Percentiles rank a stretch among this genome's conserved stretches.
Evolutionary conservation across 2,888 invertebrate species (phyloP).

Genomic region (Temnothorax ravouxi): DNA sequence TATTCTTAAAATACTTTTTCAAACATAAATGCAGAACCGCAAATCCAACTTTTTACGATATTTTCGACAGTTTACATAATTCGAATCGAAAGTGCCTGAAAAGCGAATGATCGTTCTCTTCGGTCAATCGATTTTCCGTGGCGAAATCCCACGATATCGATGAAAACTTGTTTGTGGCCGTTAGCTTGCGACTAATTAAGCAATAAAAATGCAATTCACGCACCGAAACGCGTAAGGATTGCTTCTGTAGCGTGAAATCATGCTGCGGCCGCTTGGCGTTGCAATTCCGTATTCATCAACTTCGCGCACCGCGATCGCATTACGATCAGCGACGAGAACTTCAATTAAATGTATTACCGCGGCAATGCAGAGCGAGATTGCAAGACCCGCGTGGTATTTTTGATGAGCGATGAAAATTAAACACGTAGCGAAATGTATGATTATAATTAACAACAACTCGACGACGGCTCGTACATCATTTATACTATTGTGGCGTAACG

Average conservation of each 20-base stretch:
- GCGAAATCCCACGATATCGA: constrained; percentile 14
- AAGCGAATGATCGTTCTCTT: background rate
- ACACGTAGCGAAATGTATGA: constrained; percentile 4
- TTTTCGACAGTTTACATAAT: background rate
- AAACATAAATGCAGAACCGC: background rate
- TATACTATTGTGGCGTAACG: background rate
- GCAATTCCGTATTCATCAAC: constrained; percentile 38
- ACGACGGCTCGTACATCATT: constrained; percentile 3
- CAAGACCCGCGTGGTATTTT: background rate
- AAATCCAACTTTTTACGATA: no score
- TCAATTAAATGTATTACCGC: constrained; percentile 43
- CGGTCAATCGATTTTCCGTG: constrained; percentile 4
- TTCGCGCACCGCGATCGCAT: constrained; percentile 29
- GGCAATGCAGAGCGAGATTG: background rate
- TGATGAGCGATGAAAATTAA: constrained; percentile 29
- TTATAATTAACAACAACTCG: background rate
- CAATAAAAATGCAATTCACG: constrained; percentile 42
- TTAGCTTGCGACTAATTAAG: constrained; percentile 55
- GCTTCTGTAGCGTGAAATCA: constrained; percentile 26
- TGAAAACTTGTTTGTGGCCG: constrained; percentile 26
- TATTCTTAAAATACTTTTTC: background rate
- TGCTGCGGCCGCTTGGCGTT: background rate
- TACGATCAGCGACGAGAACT: constrained; percentile 14
- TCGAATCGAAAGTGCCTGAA: background rate
- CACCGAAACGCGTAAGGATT: constrained; percentile 22